Evolutionary conservation across 2,888 invertebrate genomes (phyloP).

Genomic region (Xestia c-nigrum): DNA sequence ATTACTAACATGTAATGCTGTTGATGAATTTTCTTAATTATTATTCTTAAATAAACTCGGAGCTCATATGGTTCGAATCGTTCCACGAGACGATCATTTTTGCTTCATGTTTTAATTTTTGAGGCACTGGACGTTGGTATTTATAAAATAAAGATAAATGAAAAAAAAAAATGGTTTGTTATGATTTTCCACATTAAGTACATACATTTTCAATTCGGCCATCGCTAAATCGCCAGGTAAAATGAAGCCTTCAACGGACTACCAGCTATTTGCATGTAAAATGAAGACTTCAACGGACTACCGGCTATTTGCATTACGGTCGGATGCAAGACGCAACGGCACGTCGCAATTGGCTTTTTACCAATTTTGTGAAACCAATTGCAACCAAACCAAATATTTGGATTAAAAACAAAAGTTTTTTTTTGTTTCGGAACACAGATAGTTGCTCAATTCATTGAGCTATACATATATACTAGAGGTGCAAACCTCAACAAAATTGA

Average conservation of each 20-base stretch:
- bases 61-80: not conserved
- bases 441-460: too few species aligned
- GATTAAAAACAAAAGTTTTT: too few species aligned
- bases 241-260: not conserved
- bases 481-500: too few species aligned
- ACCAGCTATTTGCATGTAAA: not conserved
- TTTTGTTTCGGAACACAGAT: too few species aligned
- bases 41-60: constrained; percentile 10
- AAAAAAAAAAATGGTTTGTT: not conserved
- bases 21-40: not conserved
- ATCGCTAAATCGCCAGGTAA: not conserved
- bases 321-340: not conserved
- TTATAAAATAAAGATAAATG: constrained; percentile 13
- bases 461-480: too few species aligned
- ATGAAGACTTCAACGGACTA: not conserved
- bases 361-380: too few species aligned
- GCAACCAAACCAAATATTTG: too few species aligned
- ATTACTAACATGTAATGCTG: not conserved
- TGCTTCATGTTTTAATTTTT: constrained; percentile 12
- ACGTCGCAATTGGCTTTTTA: too few species aligned
- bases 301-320: not conserved
- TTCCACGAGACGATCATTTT: not conserved
- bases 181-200: not conserved
- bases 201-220: not conserved
- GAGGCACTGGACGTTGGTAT: not conserved